Evolutionary conservation across 92 coral and sea anemone species (phyloP).

Genomic region (Scolanthus callimorphus): DNA sequence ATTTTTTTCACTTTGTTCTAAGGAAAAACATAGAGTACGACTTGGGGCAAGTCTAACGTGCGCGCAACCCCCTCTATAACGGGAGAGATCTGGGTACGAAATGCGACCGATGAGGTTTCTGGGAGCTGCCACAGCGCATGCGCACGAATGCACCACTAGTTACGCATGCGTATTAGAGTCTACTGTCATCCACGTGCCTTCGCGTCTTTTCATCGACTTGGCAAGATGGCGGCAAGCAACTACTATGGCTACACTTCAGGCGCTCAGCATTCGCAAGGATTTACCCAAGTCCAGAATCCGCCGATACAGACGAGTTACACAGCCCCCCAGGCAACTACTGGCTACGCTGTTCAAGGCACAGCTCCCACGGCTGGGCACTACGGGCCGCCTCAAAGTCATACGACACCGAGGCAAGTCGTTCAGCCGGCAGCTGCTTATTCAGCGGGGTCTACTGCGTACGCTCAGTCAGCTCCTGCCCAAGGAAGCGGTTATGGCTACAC

Average conservation of each 20-base stretch:
- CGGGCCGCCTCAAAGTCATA: constrained; percentile 92
- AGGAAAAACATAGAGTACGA: too few relatives aligned
- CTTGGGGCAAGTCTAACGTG: too few relatives aligned
- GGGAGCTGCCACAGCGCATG: too few relatives aligned
- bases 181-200: constrained; percentile 93
- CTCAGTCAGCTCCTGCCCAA: constrained; percentile 58
- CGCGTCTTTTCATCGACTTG: constrained; percentile 28
- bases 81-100: too few relatives aligned
- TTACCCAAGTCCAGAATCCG: constrained; percentile 93
- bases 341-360: constrained; percentile 90
- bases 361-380: constrained; percentile 90
- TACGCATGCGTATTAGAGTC: too few relatives aligned
- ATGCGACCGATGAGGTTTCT: too few relatives aligned
- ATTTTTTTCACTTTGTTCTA: too few relatives aligned
- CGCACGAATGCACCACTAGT: too few relatives aligned
- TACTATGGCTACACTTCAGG: constrained; percentile 96
- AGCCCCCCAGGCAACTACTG: constrained; percentile 88
- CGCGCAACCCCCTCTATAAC: too few relatives aligned
- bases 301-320: constrained; percentile 95
- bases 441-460: constrained; percentile 77
- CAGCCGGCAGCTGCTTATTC: constrained; percentile 77
- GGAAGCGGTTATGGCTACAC: constrained; percentile 99
- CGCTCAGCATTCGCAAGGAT: constrained; percentile 96
- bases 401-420: constrained; percentile 70
- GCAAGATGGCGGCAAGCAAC: constrained; percentile 98